Evolutionary conservation across 1,140 invertebrate species (phyloP), one percentile per base, ranked within the genome.

Genomic region (Cepaea nemoralis): DNA sequence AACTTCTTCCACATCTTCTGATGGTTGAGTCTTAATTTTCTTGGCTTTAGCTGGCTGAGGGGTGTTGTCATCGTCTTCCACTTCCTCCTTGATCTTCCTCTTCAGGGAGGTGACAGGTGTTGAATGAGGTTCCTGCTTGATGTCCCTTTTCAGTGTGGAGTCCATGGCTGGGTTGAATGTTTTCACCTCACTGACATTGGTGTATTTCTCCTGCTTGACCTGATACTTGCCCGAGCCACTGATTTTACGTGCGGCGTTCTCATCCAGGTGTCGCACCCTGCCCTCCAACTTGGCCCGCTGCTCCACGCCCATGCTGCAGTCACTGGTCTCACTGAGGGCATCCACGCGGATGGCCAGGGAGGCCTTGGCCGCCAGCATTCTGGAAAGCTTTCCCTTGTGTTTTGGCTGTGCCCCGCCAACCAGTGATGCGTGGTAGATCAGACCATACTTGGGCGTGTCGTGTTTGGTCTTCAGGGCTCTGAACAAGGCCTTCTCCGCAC

Each of bases 361-460:
- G 42, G 8, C 16, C 42, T 16, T 45, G 6, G 42, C 16, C 42
- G 8, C 6, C 42, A 45, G 6, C 42, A 45, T 45, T 16, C 42
- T 10, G 42, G 16, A 45, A 16, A 10, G 42, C 94, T 97, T 95
- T 85, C 96, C 98, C 90, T 99, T 99, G 82, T 97, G 95, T 90
- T 96, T 97, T 0, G 94, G 93, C 84, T 94, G 95, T 3, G 95
- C 94, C 89, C 98, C 96, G 2, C 96, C 97, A 40, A 99, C 95
- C 10, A 99, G 91, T 85, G 97, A 95, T 0, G 98, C 96, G 91
- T 99, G 98, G 90, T 99, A 99, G 83, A 99, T 98, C 3, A 99
- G 93, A 93, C 99, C 99, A 92, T 99, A 99, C 91, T 99, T 99
- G 0, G 98, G 99, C 0, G 99, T 99, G 87, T 99, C 97, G 87